Evolutionary conservation across 2,888 invertebrate genomes (phyloP).

Genomic region (Mythimna vitellina): DNA sequence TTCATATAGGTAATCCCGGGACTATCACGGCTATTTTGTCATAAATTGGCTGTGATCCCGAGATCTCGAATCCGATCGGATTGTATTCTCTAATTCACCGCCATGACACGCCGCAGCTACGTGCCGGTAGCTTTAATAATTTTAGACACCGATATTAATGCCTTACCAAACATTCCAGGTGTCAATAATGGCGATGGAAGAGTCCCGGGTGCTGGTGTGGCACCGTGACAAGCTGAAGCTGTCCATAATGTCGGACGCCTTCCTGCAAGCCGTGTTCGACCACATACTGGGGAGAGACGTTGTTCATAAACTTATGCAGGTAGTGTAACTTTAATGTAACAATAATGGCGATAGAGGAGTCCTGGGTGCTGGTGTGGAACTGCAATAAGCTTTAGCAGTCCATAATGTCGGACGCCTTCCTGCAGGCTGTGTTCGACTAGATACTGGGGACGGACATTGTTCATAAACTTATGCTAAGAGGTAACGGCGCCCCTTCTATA

Average conservation of each 20-base stretch:
- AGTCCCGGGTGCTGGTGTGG: constrained; percentile 95
- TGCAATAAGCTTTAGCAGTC: constrained; percentile 96
- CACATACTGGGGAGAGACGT: constrained; percentile 96
- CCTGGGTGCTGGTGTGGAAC: constrained; percentile 90
- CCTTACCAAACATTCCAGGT: constrained; percentile 89
- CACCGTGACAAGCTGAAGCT: constrained; percentile 96
- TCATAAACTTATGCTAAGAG: constrained; percentile 96
- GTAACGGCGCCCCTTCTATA: too few relatives aligned
- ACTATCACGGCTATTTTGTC: too few relatives aligned
- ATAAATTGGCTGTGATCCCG: too few relatives aligned
- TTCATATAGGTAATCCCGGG: too few relatives aligned
- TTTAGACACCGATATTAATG: background rate
- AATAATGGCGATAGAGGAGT: too few relatives aligned
- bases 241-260: constrained; percentile 95
- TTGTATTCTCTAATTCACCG: too few relatives aligned
- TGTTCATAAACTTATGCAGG: constrained; percentile 96
- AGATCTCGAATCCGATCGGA: too few relatives aligned
- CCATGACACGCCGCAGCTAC: too few relatives aligned
- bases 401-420: constrained; percentile 95
- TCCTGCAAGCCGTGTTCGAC: constrained; percentile 96
- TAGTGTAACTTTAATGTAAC: constrained; percentile 68
- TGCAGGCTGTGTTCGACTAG: constrained; percentile 96
- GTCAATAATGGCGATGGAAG: constrained; percentile 96
- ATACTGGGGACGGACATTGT: constrained; percentile 96
- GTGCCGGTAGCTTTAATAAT: too few relatives aligned